A percentile compares a stretch with the other conserved stretches of the same genome.
phyloP scores from a whole-genome alignment of 1,140 invertebrate species.

The Metaphire vulgaris region DNA sequence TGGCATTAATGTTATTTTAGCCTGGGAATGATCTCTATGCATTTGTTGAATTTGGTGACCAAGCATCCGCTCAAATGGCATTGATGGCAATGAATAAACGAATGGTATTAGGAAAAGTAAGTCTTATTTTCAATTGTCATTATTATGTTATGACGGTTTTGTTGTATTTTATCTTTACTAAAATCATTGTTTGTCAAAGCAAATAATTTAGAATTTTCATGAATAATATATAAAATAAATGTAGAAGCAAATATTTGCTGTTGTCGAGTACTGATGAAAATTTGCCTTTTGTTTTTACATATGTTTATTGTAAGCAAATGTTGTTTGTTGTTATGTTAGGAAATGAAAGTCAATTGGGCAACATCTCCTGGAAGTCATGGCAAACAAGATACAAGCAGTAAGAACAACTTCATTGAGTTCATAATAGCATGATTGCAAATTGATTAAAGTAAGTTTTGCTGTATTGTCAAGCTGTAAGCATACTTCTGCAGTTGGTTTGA shows the following conservation, averaged over 20 bases:
- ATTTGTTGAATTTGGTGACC: not conserved
- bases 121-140: not conserved
- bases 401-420: too few species aligned
- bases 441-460: too few species aligned
- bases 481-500: too few species aligned
- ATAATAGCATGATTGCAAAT: too few species aligned
- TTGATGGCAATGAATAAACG: not conserved
- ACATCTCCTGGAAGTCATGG: constrained; percentile 93
- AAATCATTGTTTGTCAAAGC: not conserved
- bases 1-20: constrained; percentile 67
- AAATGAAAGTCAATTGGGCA: constrained; percentile 99
- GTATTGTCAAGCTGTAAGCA: too few species aligned
- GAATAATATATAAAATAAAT: too few species aligned
- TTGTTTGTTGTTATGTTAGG: constrained; percentile 51
- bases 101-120: not conserved
- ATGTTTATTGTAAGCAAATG: not conserved
- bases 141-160: not conserved
- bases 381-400: constrained; percentile 90
- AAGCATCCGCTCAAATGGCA: not conserved
- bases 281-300: too few species aligned
- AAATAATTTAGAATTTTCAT: not conserved
- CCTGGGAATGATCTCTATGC: not conserved
- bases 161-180: not conserved
- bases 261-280: too few species aligned
- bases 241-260: too few species aligned